Evolutionary conservation across 2,888 invertebrate species (phyloP).

Genomic region (Drosophila falleni): DNA sequence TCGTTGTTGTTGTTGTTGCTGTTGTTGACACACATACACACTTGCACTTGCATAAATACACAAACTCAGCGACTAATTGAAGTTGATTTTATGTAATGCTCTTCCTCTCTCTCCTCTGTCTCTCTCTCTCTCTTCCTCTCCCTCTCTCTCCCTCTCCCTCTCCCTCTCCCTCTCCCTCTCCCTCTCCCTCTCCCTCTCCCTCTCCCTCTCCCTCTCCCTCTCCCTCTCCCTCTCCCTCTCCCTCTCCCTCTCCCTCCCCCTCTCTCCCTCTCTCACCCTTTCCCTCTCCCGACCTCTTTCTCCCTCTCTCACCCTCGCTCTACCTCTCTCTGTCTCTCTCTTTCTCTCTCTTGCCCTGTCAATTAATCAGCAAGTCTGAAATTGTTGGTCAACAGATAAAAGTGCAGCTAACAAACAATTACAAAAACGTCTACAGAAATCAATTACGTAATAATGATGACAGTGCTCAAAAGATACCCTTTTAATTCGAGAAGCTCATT

Average conservation of each 20-base stretch:
- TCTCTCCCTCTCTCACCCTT: slow-evolving; percentile 13
- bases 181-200: slow-evolving; percentile 16
- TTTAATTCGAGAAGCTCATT: not conserved
- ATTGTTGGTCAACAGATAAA: slow-evolving; percentile 33
- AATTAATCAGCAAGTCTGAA: slow-evolving; percentile 40
- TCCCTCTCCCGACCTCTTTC: no score
- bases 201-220: slow-evolving; percentile 6
- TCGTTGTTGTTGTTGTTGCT: not conserved
- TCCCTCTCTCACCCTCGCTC: not conserved
- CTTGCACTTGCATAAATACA: not conserved
- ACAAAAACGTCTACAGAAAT: not conserved
- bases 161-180: slow-evolving; percentile 15
- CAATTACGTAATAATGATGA: not conserved
- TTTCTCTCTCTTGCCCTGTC: slow-evolving; percentile 16
- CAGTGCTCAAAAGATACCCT: not conserved
- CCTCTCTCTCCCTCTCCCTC: not conserved
- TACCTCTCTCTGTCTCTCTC: not conserved
- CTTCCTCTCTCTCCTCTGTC: slow-evolving; percentile 1
- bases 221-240: no score
- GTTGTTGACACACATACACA: slow-evolving; percentile 5
- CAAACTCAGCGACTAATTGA: slow-evolving; percentile 52
- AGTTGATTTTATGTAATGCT: slow-evolving; percentile 60
- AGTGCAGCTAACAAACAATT: slow-evolving; percentile 32
- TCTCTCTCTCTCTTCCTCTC: not conserved
- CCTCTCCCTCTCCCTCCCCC: not conserved